Percentiles rank a stretch among this genome's conserved stretches.
These are phyloP conservation scores for Ahaetulla prasina DNA, from an alignment of 2,113 vertebrate species.

Conservation along the genomic window DNA sequence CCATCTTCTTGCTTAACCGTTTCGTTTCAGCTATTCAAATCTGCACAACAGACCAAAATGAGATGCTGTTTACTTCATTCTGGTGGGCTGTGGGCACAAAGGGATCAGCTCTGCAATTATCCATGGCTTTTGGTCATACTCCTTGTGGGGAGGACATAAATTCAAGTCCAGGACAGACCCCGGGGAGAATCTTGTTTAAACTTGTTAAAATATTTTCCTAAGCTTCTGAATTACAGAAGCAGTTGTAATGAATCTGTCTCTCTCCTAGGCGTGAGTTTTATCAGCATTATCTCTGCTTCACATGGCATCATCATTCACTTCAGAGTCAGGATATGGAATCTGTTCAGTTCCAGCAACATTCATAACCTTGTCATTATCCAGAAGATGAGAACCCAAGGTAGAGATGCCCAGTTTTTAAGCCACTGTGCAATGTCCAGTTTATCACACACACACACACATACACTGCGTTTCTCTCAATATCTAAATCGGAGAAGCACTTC, in stretches of 20 bases:
- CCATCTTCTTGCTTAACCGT: background rate
- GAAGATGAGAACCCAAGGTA: conserved; percentile 37
- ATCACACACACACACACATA: background rate
- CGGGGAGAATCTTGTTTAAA: conserved; percentile 34
- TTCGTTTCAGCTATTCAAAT: background rate
- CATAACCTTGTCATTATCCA: conserved; percentile 48
- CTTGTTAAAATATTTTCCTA: conserved; percentile 40
- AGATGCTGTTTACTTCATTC: background rate
- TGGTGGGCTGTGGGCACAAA: background rate
- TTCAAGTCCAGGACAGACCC: conserved; percentile 14
- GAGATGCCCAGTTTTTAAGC: conserved; percentile 47
- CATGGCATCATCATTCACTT: conserved; percentile 50
- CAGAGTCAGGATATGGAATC: conserved; percentile 33
- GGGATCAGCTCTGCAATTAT: background rate
- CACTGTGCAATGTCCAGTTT: conserved; percentile 45
- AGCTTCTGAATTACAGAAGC: conserved; percentile 43
- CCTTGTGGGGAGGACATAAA: conserved; percentile 19
- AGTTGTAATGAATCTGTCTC: conserved; percentile 49
- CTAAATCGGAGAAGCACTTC: background rate
- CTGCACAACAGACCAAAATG: background rate
- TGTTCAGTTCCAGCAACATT: conserved; percentile 51
- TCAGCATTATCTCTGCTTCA: conserved; percentile 53
- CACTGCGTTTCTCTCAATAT: background rate
- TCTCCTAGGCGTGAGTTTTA: conserved; percentile 37
- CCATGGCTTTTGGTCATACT: background rate